Evolutionary conservation across 2,113 vertebrate species (phyloP), one percentile per base, ranked within the genome.

Genomic region (Gambusia holbrooki): DNA sequence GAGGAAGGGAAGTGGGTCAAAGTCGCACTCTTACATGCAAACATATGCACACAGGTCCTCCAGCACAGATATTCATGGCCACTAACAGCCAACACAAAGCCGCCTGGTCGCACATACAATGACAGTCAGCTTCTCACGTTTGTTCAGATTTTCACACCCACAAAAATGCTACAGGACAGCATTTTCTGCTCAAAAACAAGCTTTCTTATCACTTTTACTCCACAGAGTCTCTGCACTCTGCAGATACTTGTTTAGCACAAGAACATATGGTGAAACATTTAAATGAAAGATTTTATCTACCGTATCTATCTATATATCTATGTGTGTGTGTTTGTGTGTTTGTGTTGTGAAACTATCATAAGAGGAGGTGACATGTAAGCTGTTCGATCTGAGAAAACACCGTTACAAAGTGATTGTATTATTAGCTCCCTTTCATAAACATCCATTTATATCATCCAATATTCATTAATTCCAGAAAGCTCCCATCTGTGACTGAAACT

Each of bases 1-100:
- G 79, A 87, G 83, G 80, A 84, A 85, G 74, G 76, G 71, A 81
- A 81, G 71, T 35, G 62, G 42, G 60, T 22, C 73, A 69, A 51
- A 89, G 88, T 90, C 71, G 40, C 69, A 71, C 84, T 89, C 73
- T 80, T 84, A 83, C 87, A 90, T 89, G 83, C 89, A 81, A 79
- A 83, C 83, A 78, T 89, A 89, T 77, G 86, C 81, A 65, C 81
- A 62, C 40, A 87, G 74, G 64, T 62, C 17, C 71, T 42, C 72
- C 73, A 71, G 58, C 63, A 74, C 76, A 71, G 15, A 35, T 74
- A 81, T 80, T 83, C 83, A 87, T 71, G 69, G 85, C 80, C 85
- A 85, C 82, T 84, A 76, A 45, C 80, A 61, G 27, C 1, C 2
- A 30, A 83, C 73, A 74, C 79, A 79, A 32, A 88, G 40, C 29